These are phyloP conservation scores for Prionace glauca DNA, from an alignment of 2,797 vertebrate species.

Conservation along the genomic window DNA sequence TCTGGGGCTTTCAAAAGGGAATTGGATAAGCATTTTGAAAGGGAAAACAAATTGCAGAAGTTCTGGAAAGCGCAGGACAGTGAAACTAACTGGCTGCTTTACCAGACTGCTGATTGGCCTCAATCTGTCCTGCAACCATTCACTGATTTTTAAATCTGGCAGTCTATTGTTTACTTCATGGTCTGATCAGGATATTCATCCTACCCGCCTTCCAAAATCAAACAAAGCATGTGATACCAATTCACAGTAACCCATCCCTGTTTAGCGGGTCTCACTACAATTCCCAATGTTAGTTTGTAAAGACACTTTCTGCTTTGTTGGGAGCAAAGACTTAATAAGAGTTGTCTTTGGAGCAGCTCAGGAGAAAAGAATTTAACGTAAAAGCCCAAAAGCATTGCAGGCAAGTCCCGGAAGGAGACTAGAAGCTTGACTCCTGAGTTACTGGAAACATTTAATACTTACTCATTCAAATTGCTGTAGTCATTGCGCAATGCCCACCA, in stretches of 20 bases:
- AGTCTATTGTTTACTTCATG: neutral
- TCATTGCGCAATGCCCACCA: constrained; percentile 33
- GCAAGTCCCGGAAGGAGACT: no score
- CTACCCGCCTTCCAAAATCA: neutral
- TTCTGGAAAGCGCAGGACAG: neutral
- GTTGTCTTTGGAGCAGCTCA: neutral
- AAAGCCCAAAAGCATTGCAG: neutral
- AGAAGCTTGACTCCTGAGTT: neutral
- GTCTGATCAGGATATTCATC: neutral
- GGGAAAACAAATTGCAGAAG: neutral
- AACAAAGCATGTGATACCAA: neutral
- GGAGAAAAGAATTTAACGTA: neutral
- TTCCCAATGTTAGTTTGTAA: neutral
- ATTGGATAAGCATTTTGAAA: no score
- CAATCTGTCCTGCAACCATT: neutral
- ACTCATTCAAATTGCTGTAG: constrained; percentile 33
- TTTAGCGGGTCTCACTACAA: neutral
- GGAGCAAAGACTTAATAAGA: neutral
- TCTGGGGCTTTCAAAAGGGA: no score
- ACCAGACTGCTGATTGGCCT: neutral
- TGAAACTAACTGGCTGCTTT: neutral
- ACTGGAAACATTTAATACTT: constrained; percentile 12
- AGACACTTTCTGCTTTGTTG: neutral
- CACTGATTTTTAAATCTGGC: neutral
- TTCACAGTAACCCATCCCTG: neutral